Conservation (phyloP, 2,113 vertebrate species). For the Callipepla squamata region DNA sequence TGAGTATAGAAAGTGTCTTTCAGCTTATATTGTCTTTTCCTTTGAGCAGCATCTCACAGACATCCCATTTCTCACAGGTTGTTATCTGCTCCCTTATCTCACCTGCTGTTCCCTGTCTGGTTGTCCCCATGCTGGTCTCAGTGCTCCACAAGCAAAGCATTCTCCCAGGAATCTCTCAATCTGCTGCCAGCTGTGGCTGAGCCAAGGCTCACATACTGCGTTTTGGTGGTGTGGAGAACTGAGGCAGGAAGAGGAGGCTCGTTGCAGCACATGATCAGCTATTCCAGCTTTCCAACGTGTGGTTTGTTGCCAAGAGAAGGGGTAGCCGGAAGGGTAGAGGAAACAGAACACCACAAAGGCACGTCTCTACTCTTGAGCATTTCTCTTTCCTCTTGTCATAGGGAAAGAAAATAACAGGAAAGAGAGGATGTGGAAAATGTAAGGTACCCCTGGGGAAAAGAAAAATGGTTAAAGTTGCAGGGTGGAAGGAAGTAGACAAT, state of each 20-base stretch:
- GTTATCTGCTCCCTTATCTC: not conserved
- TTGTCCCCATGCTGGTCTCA: rapidly evolving
- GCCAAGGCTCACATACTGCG: not conserved
- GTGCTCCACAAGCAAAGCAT: not conserved
- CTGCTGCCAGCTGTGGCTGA: not conserved
- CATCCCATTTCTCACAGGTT: rapidly evolving
- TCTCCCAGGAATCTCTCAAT: not conserved
- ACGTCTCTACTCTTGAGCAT: not conserved
- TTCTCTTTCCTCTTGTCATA: not conserved
- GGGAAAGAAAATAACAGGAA: constrained; percentile 35
- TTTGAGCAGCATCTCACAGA: not conserved
- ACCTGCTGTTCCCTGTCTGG: rapidly evolving
- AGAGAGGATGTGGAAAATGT: not conserved
- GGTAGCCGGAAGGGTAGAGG: not conserved
- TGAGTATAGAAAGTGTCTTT: not conserved
- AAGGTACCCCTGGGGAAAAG: not conserved
- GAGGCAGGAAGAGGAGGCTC: not conserved
- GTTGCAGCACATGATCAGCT: not conserved
- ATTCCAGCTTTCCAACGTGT: not conserved
- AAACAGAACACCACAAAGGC: constrained; percentile 4
- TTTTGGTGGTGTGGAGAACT: not conserved
- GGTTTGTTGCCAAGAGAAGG: not conserved
- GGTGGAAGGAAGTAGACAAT: not conserved
- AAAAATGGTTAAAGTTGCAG: not conserved
- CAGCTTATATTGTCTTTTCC: not conserved